phyloP scores from a whole-genome alignment of 2,797 vertebrate species.

The Enteromius viviparus region DNA sequence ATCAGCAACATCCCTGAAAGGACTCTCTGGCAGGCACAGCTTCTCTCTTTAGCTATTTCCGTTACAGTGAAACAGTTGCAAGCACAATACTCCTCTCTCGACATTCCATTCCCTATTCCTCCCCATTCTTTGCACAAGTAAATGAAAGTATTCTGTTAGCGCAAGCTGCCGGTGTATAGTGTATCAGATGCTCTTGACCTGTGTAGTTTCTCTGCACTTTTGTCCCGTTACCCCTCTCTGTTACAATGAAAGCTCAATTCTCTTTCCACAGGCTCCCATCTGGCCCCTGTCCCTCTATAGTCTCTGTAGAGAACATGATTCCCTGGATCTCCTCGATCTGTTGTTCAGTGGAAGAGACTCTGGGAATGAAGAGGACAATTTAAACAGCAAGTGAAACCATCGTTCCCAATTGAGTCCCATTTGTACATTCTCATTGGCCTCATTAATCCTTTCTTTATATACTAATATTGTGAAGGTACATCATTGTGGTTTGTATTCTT shows the following conservation, averaged over 20 bases:
- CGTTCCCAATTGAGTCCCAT: not conserved
- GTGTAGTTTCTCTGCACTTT: slow-evolving; percentile 55
- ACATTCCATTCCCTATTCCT: slow-evolving; percentile 52
- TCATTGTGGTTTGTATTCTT: not conserved
- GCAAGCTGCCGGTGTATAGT: slow-evolving; percentile 68
- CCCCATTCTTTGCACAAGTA: slow-evolving; percentile 36
- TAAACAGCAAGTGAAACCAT: slow-evolving; percentile 28
- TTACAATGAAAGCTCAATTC: slow-evolving; percentile 13
- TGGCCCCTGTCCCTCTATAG: slow-evolving; percentile 20
- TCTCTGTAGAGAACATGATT: slow-evolving; percentile 30
- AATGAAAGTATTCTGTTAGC: slow-evolving; percentile 28
- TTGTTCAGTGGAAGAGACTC: slow-evolving; percentile 10
- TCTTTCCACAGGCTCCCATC: slow-evolving; percentile 11
- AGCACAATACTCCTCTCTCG: slow-evolving; percentile 68
- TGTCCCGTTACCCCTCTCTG: slow-evolving; percentile 59
- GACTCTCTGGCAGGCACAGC: slow-evolving; percentile 57
- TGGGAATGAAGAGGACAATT: slow-evolving; percentile 13
- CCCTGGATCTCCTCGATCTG: slow-evolving; percentile 10
- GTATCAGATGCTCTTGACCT: slow-evolving; percentile 71
- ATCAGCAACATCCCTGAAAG: slow-evolving; percentile 58
- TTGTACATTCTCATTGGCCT: slow-evolving; percentile 6
- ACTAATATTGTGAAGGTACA: not conserved
- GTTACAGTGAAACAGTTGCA: slow-evolving; percentile 74
- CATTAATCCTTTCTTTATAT: not conserved
- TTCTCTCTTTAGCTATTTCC: slow-evolving; percentile 70